A percentile compares a stretch with the other conserved stretches of the same genome.
Conservation (phyloP, 2,888 invertebrate species). For the Catocala fraxini region DNA sequence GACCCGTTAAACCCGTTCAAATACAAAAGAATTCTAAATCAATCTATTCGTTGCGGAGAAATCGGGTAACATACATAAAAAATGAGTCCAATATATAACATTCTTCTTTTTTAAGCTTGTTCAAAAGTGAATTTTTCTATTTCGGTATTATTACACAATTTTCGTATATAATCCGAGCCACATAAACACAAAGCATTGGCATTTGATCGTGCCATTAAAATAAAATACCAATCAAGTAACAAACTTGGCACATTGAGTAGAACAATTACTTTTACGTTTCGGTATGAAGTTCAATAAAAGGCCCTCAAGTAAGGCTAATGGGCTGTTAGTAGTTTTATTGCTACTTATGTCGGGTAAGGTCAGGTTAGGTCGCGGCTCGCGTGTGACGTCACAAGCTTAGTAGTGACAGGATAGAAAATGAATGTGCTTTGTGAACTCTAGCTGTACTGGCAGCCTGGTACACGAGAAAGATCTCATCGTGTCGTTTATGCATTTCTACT, state of each 20-base stretch:
- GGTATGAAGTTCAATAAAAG: constrained; percentile 44
- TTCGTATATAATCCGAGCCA: constrained; percentile 1
- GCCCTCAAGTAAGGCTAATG: constrained; percentile 36
- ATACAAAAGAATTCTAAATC: no score
- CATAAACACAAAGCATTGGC: constrained; percentile 16
- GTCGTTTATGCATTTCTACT: constrained; percentile 10
- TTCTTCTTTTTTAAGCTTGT: no score
- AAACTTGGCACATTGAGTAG: constrained; percentile 19
- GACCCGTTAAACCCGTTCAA: no score
- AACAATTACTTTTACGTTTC: constrained; percentile 36
- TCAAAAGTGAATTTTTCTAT: neutral
- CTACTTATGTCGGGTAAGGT: constrained; percentile 34
- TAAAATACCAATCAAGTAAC: constrained; percentile 26
- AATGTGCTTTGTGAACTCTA: constrained; percentile 30
- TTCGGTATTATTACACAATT: neutral
- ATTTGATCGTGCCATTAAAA: constrained; percentile 19
- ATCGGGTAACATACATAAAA: no score
- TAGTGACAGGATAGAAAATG: constrained; percentile 45
- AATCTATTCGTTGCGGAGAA: no score
- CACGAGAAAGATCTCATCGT: constrained; percentile 33
- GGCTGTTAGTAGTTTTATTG: constrained; percentile 42
- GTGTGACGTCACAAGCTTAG: constrained; percentile 46
- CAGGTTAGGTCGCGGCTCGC: constrained; percentile 28
- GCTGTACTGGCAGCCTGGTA: constrained; percentile 35
- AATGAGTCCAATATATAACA: no score